phyloP scores from a whole-genome alignment of 2,113 vertebrate genomes.

The Pelodiscus sinensis region DNA sequence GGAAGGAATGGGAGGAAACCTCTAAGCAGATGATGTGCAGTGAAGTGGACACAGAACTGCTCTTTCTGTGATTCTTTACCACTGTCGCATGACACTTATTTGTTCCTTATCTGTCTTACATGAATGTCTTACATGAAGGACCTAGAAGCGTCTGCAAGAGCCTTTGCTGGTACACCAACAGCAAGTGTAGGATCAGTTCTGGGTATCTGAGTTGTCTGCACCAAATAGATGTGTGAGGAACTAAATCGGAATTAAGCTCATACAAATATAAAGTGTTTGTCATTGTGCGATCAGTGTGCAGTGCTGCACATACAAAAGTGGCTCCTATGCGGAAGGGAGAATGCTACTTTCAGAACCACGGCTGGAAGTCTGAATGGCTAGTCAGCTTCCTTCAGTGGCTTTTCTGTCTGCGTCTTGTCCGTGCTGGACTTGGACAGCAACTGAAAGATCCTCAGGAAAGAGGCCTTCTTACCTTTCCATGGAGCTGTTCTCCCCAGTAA shows the following conservation, averaged over 20 bases:
- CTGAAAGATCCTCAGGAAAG: conserved; percentile 36
- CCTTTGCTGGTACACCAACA: not conserved
- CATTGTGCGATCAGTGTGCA: not conserved
- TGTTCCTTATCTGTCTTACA: not conserved
- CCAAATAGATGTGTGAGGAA: not conserved
- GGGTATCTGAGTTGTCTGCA: not conserved
- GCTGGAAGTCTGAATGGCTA: not conserved
- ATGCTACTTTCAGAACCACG: not conserved
- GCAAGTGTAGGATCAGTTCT: not conserved
- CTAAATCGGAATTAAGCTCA: not conserved
- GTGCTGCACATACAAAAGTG: not conserved
- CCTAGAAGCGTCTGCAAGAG: not conserved
- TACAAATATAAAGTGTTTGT: not conserved
- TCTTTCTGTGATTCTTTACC: not conserved
- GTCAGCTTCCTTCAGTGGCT: not conserved
- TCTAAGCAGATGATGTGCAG: not conserved
- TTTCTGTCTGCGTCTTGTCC: not conserved
- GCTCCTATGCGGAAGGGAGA: not conserved
- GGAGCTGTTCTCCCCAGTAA: conserved; percentile 54
- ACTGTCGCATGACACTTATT: not conserved
- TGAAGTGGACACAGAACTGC: not conserved
- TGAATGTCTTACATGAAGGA: no score
- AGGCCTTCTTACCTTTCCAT: conserved; percentile 37
- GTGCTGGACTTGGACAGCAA: not conserved
- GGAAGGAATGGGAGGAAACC: not conserved